Evolutionary conservation across 2,888 invertebrate species (phyloP).

Genomic region (Euplexia lucipara): DNA sequence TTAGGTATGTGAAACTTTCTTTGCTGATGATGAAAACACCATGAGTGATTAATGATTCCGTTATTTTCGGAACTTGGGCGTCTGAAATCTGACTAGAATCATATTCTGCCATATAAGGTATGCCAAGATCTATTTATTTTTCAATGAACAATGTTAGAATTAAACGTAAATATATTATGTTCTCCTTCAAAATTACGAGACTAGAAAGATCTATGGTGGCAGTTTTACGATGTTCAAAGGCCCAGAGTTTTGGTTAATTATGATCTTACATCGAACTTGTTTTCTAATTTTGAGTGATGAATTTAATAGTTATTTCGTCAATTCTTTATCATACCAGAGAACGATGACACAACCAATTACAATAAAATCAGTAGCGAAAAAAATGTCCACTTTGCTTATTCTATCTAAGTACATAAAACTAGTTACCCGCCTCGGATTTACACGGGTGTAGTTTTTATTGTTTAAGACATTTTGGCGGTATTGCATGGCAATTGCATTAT

Average conservation of each 20-base stretch:
- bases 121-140: constrained; percentile 47
- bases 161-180: constrained; percentile 17
- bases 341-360: neutral
- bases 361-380: constrained; percentile 7
- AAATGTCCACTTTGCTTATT: too few relatives aligned
- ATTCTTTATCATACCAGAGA: neutral
- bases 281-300: neutral
- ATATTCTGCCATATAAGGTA: constrained; percentile 21
- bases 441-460: too few relatives aligned
- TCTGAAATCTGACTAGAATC: constrained; percentile 9
- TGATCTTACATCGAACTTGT: neutral
- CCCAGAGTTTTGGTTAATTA: neutral
- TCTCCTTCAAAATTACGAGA: neutral
- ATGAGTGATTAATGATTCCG: constrained; percentile 29
- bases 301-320: too few relatives aligned
- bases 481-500: too few relatives aligned
- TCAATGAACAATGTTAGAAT: constrained; percentile 17
- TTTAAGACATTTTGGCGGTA: too few relatives aligned
- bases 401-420: too few relatives aligned
- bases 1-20: constrained; percentile 29
- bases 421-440: too few relatives aligned
- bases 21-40: constrained; percentile 31
- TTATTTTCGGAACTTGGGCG: constrained; percentile 13
- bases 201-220: constrained; percentile 4
- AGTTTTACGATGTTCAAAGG: too few relatives aligned